These are phyloP conservation scores for Chinchilla lanigera DNA, from an alignment of 2,113 vertebrate species.

Conservation along the genomic window DNA sequence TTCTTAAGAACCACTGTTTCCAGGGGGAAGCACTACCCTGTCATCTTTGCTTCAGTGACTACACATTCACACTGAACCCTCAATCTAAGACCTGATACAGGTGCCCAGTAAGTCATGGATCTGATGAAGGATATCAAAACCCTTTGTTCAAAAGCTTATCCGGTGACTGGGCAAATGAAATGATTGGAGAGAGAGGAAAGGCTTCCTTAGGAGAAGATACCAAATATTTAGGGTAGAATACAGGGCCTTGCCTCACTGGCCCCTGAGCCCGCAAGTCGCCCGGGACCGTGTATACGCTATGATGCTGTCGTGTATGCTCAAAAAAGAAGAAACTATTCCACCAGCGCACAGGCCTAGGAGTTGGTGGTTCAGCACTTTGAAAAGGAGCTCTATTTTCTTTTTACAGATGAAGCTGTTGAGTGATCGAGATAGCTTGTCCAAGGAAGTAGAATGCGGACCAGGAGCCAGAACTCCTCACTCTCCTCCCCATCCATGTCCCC, in stretches of 20 bases:
- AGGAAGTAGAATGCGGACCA: not conserved
- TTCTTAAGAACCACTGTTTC: not conserved
- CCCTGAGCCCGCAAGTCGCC: not conserved
- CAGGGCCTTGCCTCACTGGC: not conserved
- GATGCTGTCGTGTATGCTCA: fast-evolving
- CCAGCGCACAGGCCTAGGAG: not conserved
- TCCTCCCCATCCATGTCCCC: not conserved
- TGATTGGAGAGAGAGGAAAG: not conserved
- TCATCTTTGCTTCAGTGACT: too few species aligned
- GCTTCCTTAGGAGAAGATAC: not conserved
- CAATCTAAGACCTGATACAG: not conserved
- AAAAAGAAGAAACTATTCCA: not conserved
- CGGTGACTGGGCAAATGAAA: not conserved
- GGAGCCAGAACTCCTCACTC: not conserved
- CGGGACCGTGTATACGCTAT: fast-evolving
- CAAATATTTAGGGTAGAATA: not conserved
- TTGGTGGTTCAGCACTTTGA: not conserved
- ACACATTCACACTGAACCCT: too few species aligned
- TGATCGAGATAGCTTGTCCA: not conserved
- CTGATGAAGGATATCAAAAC: not conserved
- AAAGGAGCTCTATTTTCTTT: not conserved
- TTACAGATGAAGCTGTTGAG: not conserved
- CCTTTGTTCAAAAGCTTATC: not conserved
- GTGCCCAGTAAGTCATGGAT: not conserved
- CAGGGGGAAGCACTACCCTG: too few species aligned